A percentile compares a stretch with the other conserved stretches of the same genome.
Evolutionary conservation across 2,113 vertebrate genomes (phyloP).

Genomic region (Clarias macrocephalus): DNA sequence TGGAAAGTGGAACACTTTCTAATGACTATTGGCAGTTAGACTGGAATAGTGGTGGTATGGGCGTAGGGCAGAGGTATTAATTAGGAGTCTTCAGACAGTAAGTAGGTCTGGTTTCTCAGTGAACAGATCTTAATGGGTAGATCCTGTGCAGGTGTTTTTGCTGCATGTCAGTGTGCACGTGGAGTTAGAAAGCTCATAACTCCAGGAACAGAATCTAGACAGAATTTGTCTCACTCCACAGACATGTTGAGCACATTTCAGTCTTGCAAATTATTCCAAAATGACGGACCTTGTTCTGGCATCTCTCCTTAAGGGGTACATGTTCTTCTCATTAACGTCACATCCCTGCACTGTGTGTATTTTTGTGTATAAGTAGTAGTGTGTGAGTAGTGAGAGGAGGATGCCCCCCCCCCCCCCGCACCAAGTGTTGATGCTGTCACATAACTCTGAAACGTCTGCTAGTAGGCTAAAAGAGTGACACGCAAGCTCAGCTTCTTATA

Average conservation of each 20-base stretch:
- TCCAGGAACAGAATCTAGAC: background rate
- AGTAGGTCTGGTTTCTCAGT: conserved; percentile 13
- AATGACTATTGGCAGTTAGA: conserved; percentile 21
- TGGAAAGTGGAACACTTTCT: background rate
- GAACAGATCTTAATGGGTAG: conserved; percentile 4
- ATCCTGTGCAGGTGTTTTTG: background rate
- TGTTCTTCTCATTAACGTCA: conserved; percentile 30
- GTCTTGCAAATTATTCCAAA: conserved; percentile 1
- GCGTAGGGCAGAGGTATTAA: background rate
- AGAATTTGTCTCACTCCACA: background rate
- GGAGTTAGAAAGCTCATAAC: background rate
- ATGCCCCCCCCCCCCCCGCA: conserved; percentile 47
- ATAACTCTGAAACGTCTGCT: conserved; percentile 32
- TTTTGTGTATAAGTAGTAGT: background rate
- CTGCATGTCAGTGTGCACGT: background rate
- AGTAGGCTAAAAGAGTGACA: conserved; percentile 14
- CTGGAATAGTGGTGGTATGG: background rate
- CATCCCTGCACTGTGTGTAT: conserved; percentile 8
- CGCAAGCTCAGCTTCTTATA: conserved; percentile 23
- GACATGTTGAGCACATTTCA: background rate
- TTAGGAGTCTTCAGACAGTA: conserved; percentile 21
- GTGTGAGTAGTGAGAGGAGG: background rate
- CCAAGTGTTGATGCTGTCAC: conserved; percentile 45
- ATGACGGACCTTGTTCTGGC: background rate
- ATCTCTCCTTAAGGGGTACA: conserved; percentile 25